Conservation (phyloP, 2,888 invertebrate species). For the Caenorhabditis sp. region DNA sequence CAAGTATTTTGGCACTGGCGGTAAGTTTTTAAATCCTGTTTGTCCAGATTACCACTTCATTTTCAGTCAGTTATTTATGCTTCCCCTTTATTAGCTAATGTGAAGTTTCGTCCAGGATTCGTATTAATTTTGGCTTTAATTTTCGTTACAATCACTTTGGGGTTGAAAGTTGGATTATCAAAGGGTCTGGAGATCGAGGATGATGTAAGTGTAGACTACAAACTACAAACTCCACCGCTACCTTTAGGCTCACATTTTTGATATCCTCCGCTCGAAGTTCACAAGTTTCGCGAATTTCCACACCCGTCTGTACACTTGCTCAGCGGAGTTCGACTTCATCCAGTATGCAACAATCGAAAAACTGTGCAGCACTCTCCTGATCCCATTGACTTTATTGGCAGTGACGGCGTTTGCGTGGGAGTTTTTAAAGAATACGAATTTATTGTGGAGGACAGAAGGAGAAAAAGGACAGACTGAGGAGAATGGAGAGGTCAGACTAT, state of each 20-base stretch:
- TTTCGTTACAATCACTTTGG: constrained; percentile 83
- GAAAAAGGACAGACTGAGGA: constrained; percentile 2
- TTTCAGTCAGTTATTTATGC: constrained; percentile 68
- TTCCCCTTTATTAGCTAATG: constrained; percentile 16
- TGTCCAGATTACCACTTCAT: too few relatives aligned
- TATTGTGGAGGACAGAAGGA: constrained; percentile 53
- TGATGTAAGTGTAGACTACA: constrained; percentile 83
- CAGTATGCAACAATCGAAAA: constrained; percentile 85
- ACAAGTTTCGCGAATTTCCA: constrained; percentile 88
- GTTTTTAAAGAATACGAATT: constrained; percentile 48
- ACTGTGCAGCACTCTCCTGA: constrained; percentile 86
- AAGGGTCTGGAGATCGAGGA: constrained; percentile 83
- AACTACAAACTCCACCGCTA: neutral
- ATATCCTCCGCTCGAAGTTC: constrained; percentile 88
- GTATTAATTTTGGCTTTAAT: constrained; percentile 80
- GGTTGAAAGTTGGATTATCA: constrained; percentile 83
- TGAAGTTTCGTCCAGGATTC: constrained; percentile 73
- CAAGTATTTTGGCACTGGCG: constrained; percentile 83
- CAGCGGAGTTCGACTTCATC: constrained; percentile 89
- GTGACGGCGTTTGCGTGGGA: constrained; percentile 73
- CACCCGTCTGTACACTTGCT: constrained; percentile 89
- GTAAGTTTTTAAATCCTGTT: constrained; percentile 69
- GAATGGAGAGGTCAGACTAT: constrained; percentile 38
- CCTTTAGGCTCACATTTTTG: constrained; percentile 87
- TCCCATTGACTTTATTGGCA: constrained; percentile 86